A percentile compares a stretch with the other conserved stretches of the same genome.
These are phyloP conservation scores for Dicyrtoma fusca DNA, from an alignment of 2,888 invertebrate species.

Conservation along the genomic window DNA sequence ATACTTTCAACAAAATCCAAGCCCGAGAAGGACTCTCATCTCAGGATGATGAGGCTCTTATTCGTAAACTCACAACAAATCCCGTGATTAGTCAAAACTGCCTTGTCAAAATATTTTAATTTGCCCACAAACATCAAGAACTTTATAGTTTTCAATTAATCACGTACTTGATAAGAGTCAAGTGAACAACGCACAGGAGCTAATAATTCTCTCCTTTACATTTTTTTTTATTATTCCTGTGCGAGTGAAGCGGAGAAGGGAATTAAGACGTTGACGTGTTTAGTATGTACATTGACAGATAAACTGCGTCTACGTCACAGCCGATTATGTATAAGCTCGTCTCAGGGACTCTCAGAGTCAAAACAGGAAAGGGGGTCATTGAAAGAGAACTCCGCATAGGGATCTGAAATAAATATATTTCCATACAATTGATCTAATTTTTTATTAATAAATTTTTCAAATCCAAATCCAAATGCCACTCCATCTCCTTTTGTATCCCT, in stretches of 20 bases:
- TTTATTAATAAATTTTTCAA: slow-evolving; percentile 2
- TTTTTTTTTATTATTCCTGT: neutral
- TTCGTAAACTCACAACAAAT: too few species aligned
- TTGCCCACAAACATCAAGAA: neutral
- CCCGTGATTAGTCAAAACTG: too few species aligned
- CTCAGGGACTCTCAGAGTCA: neutral
- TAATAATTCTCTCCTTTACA: too few species aligned
- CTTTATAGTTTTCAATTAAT: neutral
- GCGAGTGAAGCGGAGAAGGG: slow-evolving; percentile 1
- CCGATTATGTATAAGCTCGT: too few species aligned
- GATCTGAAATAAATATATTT: slow-evolving; percentile 15
- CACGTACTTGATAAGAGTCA: neutral
- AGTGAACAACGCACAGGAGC: too few species aligned
- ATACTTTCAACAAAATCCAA: too few species aligned
- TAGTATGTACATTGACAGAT: too few species aligned
- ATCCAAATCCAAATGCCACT: neutral
- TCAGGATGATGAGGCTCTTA: too few species aligned
- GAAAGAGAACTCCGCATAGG: neutral
- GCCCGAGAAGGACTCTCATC: too few species aligned
- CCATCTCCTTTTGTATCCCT: too few species aligned
- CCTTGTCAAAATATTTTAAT: too few species aligned
- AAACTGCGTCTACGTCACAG: too few species aligned
- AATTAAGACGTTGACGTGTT: neutral
- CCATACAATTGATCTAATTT: slow-evolving; percentile 29
- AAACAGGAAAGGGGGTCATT: slow-evolving; percentile 6